These are phyloP conservation scores for Mythimna loreyi DNA, from an alignment of 2,888 invertebrate genomes.

Conservation along the genomic window DNA sequence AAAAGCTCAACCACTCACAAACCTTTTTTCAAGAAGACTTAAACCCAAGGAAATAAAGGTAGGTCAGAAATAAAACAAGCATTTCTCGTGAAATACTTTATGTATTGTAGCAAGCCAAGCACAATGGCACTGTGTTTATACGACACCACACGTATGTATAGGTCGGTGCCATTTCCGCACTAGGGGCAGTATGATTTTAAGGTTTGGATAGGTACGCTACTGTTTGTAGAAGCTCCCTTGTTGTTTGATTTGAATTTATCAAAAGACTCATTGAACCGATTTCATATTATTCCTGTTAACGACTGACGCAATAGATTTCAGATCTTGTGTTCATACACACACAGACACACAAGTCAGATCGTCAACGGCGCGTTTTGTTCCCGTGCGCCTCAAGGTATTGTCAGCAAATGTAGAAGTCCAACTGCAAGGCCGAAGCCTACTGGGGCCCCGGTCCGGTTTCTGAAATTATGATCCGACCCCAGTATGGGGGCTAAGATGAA, in stretches of 20 bases:
- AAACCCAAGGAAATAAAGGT: slow-evolving; percentile 22
- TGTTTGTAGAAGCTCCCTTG: not conserved
- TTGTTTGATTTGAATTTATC: not conserved
- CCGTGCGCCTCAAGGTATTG: too few species aligned
- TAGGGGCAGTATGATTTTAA: slow-evolving; percentile 3
- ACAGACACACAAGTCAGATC: too few species aligned
- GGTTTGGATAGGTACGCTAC: slow-evolving; percentile 2
- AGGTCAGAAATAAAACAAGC: slow-evolving; percentile 19
- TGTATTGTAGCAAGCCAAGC: slow-evolving; percentile 2
- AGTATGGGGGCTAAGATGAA: too few species aligned
- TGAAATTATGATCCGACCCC: too few species aligned
- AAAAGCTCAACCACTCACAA: slow-evolving; percentile 11
- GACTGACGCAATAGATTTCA: too few species aligned
- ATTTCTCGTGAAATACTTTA: slow-evolving; percentile 22
- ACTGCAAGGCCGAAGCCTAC: too few species aligned
- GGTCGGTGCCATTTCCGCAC: slow-evolving; percentile 20
- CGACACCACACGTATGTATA: slow-evolving; percentile 21
- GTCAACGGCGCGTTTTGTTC: too few species aligned
- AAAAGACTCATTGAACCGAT: not conserved
- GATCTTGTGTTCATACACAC: too few species aligned
- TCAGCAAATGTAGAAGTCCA: too few species aligned
- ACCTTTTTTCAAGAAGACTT: slow-evolving; percentile 27
- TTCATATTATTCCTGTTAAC: too few species aligned
- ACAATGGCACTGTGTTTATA: slow-evolving; percentile 16
- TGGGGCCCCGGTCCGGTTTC: too few species aligned